Evolutionary conservation across 1,140 invertebrate species (phyloP).

Genomic region (Cyrtorhinus lividipennis): DNA sequence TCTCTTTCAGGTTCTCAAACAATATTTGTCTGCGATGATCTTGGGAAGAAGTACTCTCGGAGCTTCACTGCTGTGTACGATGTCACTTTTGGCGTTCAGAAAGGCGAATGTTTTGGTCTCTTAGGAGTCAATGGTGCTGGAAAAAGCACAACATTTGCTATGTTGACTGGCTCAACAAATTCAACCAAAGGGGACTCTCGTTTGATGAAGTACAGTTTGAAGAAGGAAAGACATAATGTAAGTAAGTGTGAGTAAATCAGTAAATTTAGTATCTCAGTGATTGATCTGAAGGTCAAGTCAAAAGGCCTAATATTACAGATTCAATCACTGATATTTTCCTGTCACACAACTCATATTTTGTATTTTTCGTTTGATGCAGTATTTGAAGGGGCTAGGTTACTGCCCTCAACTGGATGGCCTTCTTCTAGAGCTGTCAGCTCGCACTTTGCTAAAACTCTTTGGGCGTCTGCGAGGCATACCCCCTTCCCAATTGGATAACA

Average conservation of each 20-base stretch:
- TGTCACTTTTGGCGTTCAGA: conserved; percentile 45
- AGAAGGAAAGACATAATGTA: too few relatives aligned
- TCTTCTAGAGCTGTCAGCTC: conserved; percentile 61
- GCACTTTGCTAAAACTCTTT: conserved; percentile 61
- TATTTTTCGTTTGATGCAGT: neutral
- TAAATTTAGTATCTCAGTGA: too few relatives aligned
- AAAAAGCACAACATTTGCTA: conserved; percentile 75
- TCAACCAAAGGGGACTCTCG: conserved; percentile 22
- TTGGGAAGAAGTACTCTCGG: conserved; percentile 22
- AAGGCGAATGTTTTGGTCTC: conserved; percentile 77
- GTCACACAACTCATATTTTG: too few relatives aligned
- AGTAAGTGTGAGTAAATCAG: too few relatives aligned
- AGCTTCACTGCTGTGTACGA: conserved; percentile 46
- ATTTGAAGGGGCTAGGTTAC: conserved; percentile 43
- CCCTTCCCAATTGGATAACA: conserved; percentile 33
- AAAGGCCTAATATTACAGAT: too few relatives aligned
- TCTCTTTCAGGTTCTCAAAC: neutral
- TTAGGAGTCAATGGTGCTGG: conserved; percentile 74
- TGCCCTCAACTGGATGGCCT: conserved; percentile 77
- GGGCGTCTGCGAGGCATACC: conserved; percentile 56
- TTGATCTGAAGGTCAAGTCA: too few relatives aligned
- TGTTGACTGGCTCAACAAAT: conserved; percentile 54
- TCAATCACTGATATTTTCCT: too few relatives aligned
- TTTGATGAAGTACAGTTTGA: neutral
- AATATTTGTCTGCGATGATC: conserved; percentile 13